A percentile compares a stretch with the other conserved stretches of the same genome.
Conservation (phyloP, 2,797 vertebrate genomes). For the Podarcis lilfordi region DNA sequence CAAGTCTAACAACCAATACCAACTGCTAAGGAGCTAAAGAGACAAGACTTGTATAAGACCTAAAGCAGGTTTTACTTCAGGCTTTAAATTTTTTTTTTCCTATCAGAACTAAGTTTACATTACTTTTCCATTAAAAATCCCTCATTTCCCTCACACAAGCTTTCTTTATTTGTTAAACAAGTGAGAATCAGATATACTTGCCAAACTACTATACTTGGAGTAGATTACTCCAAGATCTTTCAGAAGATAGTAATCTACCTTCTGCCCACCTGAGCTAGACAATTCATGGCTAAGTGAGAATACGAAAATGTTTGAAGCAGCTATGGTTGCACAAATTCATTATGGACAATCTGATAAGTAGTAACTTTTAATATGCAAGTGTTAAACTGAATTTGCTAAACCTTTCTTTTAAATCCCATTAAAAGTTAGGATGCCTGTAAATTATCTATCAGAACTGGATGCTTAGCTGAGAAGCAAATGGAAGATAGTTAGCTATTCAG, state of each 20-base stretch:
- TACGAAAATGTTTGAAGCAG: background rate
- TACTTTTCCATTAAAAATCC: background rate
- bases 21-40: background rate
- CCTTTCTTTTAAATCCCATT: background rate
- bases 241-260: background rate
- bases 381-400: background rate
- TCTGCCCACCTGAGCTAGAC: background rate
- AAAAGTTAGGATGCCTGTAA: background rate
- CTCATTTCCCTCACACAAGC: background rate
- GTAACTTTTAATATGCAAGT: background rate
- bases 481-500: background rate
- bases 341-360: background rate
- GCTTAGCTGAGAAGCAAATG: background rate
- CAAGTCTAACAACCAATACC: background rate
- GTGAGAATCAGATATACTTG: background rate
- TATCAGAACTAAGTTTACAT: background rate
- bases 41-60: background rate
- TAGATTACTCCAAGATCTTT: background rate
- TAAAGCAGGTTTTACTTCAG: too few relatives aligned
- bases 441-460: background rate
- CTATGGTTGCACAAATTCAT: background rate
- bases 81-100: background rate
- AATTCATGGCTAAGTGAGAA: background rate
- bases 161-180: background rate
- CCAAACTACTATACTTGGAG: background rate